Percentiles rank a stretch among this genome's conserved stretches.
phyloP scores from a whole-genome alignment of 2,113 vertebrate genomes.

The Falco punctatus region DNA sequence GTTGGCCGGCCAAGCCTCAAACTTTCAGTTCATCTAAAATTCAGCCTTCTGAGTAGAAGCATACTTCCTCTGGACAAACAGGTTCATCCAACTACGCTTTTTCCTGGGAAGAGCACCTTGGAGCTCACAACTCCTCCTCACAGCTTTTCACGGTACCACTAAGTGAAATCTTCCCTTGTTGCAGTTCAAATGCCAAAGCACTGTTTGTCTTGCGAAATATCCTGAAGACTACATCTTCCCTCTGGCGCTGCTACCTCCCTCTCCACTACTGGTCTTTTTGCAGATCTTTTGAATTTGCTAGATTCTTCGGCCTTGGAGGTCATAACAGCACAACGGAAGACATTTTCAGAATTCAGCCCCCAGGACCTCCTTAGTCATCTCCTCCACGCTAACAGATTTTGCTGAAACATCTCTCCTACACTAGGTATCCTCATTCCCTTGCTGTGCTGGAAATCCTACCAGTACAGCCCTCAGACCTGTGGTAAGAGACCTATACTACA shows the following conservation, averaged over 20 bases:
- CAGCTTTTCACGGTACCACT: background rate
- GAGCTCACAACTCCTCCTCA: background rate
- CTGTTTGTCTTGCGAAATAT: background rate
- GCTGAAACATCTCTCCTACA: background rate
- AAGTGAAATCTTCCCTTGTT: background rate
- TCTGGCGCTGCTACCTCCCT: background rate
- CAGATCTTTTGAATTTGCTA: background rate
- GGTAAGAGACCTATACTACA: background rate
- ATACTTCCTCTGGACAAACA: background rate
- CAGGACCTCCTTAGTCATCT: background rate
- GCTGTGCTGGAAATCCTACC: background rate
- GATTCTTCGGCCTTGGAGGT: background rate
- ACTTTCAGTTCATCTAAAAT: background rate
- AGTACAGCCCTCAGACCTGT: accelerated
- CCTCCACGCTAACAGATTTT: background rate
- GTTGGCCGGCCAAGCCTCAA: background rate
- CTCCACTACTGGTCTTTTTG: background rate
- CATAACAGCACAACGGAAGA: background rate
- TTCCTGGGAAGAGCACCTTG: background rate
- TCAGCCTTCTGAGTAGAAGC: background rate
- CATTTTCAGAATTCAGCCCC: background rate
- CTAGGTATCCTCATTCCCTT: background rate
- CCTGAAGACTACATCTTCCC: background rate
- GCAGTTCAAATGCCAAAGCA: background rate
- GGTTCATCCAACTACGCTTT: background rate